Evolutionary conservation across 2,113 vertebrate genomes (phyloP), one percentile per base, ranked within the genome.

Genomic region (Eleginops maclovinus): DNA sequence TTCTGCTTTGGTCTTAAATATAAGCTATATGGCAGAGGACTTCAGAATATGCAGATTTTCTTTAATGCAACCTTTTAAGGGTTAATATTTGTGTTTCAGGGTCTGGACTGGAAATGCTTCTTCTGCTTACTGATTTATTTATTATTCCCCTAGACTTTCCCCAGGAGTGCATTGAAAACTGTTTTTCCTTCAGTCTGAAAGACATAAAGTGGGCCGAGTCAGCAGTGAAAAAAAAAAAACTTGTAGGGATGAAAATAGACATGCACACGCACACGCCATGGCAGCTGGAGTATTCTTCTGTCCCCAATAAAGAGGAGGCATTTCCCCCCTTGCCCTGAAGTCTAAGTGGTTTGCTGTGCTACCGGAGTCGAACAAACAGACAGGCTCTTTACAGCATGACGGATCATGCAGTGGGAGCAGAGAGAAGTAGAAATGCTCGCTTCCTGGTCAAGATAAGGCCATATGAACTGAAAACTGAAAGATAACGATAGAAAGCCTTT

Each of bases 91-190:
- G 86, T 91, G 84, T 74, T 14, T 88, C 72, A 89, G 89, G 81
- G 81, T 87, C 31, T 71, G 80, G 64, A 77, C 77, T 91, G 81
- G 85, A 91, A 91, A 83, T 81, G 86, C 81, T 84, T 90, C 78
- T 83, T 92, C 84, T 86, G 77, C 83, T 79, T 80, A 70, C 87
- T 93, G 89, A 92, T 93, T 91, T 92, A 93, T 92, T 93, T 91
- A 92, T 91, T 74, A 83, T 89, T 90, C 88, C 82, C 65, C 61
- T 67, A 80, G 81, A 72, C 50, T 56, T 79, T 74, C 71, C 81
- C 13, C 0, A 54, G 64, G 89, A 84, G 59, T 26, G 72, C 76
- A 86, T 82, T 82, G 76, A 90, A 86, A 91, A 87, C 68, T 44
- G 75, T 77, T 89, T 87, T 87, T 90, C 72, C 82, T 88, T 78